Conservation (phyloP, 2,113 vertebrate genomes). For the Vimba vimba region DNA sequence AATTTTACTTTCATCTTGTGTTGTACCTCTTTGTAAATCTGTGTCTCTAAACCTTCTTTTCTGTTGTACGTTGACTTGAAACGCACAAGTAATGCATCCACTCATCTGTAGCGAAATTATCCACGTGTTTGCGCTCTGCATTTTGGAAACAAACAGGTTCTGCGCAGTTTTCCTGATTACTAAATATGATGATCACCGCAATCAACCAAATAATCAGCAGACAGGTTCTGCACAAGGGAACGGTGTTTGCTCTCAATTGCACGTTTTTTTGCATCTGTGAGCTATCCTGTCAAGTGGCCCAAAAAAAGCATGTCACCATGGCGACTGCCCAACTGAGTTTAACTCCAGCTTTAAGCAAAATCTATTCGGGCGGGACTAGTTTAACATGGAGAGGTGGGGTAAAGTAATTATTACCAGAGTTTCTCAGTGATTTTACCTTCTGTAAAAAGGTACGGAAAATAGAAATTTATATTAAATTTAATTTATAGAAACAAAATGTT, state of each 20-base stretch:
- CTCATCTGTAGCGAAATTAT: constrained; percentile 34
- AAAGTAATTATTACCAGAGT: no score
- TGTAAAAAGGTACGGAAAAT: no score
- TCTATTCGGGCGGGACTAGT: no score
- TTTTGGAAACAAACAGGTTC: constrained; percentile 37
- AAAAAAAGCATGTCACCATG: constrained; percentile 20
- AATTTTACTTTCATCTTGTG: neutral
- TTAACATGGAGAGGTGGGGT: no score
- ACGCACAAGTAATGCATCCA: neutral
- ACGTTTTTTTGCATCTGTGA: constrained; percentile 1
- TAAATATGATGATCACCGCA: constrained; percentile 41
- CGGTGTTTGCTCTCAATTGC: neutral
- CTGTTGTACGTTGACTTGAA: neutral
- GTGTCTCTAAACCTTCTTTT: neutral
- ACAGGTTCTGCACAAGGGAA: constrained; percentile 8
- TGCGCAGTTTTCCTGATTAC: neutral
- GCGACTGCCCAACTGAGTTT: no score
- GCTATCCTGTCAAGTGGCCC: constrained; percentile 26
- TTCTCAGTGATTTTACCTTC: no score
- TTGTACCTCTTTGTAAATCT: neutral
- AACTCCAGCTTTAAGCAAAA: no score
- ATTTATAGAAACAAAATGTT: no score
- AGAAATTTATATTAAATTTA: no score
- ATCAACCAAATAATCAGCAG: constrained; percentile 45
- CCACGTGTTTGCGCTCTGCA: neutral